Percentiles rank a stretch among this genome's conserved stretches.
Conservation (phyloP, 2,797 vertebrate species). For the Acrossocheilus wenchowensis region DNA sequence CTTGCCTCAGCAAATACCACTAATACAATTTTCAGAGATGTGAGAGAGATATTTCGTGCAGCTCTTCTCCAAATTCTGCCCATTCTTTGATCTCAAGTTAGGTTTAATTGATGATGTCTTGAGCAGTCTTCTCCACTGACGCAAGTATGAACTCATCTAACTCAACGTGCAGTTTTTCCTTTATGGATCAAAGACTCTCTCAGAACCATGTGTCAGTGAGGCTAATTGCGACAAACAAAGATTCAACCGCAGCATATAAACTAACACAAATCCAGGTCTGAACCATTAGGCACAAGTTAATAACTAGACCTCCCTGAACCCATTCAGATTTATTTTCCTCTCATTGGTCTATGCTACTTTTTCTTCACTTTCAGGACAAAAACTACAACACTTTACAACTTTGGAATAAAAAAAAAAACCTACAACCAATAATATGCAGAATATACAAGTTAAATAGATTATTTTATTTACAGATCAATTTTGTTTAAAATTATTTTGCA, state of each 20-base stretch:
- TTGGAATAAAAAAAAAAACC: not conserved
- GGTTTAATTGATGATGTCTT: conserved; percentile 47
- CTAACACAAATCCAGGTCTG: conserved; percentile 36
- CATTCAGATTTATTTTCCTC: not conserved
- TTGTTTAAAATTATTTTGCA: not conserved
- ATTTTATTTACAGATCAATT: not conserved
- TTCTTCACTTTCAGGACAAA: not conserved
- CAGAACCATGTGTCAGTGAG: conserved; percentile 37
- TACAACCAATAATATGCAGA: not conserved
- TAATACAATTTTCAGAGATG: conserved; percentile 15
- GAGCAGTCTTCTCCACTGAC: conserved; percentile 35
- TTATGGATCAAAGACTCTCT: conserved; percentile 45
- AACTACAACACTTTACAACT: not conserved
- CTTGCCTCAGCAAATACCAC: not conserved
- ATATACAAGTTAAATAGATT: not conserved
- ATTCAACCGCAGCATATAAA: conserved; percentile 13
- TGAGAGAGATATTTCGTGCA: conserved; percentile 35
- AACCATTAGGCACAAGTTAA: conserved; percentile 34
- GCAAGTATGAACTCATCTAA: conserved; percentile 41
- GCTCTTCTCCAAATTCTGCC: conserved; percentile 33
- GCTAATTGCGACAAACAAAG: conserved; percentile 30
- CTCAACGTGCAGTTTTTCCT: conserved; percentile 26
- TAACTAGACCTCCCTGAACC: not conserved
- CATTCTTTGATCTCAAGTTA: conserved; percentile 53
- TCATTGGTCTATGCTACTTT: not conserved